Conservation (phyloP, 2,113 vertebrate genomes). For the Excalfactoria chinensis region DNA sequence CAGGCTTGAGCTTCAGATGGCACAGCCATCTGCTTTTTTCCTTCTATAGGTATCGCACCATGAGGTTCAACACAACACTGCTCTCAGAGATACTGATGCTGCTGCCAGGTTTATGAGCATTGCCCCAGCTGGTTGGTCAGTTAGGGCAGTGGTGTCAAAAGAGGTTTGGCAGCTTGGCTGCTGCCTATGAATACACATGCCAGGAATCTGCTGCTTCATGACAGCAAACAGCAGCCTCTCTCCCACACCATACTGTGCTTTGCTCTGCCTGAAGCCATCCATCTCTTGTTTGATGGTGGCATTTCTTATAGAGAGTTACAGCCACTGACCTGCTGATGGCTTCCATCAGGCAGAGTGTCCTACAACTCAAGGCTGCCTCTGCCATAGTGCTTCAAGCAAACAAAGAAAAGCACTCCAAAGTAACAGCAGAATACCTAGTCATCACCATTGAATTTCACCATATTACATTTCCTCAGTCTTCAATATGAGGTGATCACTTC, state of each 20-base stretch:
- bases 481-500: not conserved
- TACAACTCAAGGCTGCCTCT: not conserved
- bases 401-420: not conserved
- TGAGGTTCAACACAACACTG: not conserved
- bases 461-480: not conserved
- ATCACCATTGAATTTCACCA: not conserved
- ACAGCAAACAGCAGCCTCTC: not conserved
- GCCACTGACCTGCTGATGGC: not conserved
- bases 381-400: not conserved
- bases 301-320: not conserved
- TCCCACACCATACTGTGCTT: not conserved
- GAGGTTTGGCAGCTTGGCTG: not conserved
- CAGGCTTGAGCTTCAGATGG: not conserved
- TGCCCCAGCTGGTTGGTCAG: not conserved
- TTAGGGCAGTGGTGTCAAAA: not conserved
- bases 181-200: not conserved
- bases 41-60: not conserved
- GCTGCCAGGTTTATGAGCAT: slow-evolving; percentile 20
- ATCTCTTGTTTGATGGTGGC: not conserved
- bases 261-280: not conserved
- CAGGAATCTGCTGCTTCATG: not conserved
- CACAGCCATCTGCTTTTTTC: slow-evolving; percentile 13
- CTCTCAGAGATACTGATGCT: not conserved
- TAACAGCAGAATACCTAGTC: not conserved
- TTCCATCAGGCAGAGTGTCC: not conserved